These are phyloP conservation scores for Sarcophaga variegata DNA, from an alignment of 2,888 invertebrate genomes.

Conservation along the genomic window DNA sequence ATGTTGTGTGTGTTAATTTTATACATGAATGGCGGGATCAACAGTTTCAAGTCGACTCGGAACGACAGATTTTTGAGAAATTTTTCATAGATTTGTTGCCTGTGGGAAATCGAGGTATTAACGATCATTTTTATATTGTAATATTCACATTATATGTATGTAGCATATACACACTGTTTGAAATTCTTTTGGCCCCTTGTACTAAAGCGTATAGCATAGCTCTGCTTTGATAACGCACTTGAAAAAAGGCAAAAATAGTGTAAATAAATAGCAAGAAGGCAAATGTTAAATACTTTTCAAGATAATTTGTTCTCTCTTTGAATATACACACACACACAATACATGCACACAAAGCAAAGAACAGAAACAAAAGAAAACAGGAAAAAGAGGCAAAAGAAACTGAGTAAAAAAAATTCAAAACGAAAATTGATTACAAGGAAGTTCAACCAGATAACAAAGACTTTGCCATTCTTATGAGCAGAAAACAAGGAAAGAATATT, in stretches of 20 bases:
- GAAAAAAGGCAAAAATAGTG: conserved; percentile 15
- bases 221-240: conserved; percentile 47
- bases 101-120: too few species aligned
- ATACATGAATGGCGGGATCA: too few species aligned
- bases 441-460: conserved; percentile 59
- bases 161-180: too few species aligned
- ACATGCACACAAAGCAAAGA: conserved; percentile 9
- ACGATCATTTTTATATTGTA: too few species aligned
- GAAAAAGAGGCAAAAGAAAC: conserved; percentile 1
- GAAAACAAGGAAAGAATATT: conserved; percentile 1
- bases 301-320: neutral
- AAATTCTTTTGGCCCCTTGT: neutral
- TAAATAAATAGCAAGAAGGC: conserved; percentile 40
- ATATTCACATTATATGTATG: too few species aligned
- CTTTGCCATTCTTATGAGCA: conserved; percentile 43
- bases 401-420: conserved; percentile 9
- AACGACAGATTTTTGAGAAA: too few species aligned
- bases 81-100: too few species aligned
- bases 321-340: neutral
- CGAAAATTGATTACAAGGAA: conserved; percentile 50
- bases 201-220: neutral
- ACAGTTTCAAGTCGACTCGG: too few species aligned
- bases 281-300: neutral
- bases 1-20: too few species aligned
- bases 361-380: neutral